A percentile compares a stretch with the other conserved stretches of the same genome.
Evolutionary conservation across 2,888 invertebrate species (phyloP).

Genomic region (Pimpla rufipes): DNA sequence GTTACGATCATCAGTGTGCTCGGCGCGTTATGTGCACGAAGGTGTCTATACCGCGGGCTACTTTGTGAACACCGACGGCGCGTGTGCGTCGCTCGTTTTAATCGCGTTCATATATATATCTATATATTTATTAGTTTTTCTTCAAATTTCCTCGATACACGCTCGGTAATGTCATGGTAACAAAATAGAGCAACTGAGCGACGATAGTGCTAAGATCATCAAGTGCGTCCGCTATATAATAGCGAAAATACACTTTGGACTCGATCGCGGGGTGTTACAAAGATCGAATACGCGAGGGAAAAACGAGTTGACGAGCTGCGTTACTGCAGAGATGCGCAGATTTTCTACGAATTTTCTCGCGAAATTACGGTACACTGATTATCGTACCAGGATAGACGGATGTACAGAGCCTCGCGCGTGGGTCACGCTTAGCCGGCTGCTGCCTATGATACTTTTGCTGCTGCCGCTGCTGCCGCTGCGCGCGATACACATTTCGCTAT

Average conservation of each 20-base stretch:
- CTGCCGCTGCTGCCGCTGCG: background rate
- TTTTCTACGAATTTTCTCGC: constrained; percentile 3
- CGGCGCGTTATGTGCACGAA: constrained; percentile 63
- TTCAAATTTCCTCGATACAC: too few relatives aligned
- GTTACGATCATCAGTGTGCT: constrained; percentile 64
- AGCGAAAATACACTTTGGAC: too few relatives aligned
- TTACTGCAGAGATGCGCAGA: too few relatives aligned
- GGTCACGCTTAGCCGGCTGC: background rate
- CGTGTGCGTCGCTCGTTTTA: constrained; percentile 24
- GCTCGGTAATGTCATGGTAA: too few relatives aligned
- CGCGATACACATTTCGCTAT: constrained; percentile 8
- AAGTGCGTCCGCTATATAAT: too few relatives aligned
- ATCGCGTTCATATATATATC: background rate
- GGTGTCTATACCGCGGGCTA: constrained; percentile 50
- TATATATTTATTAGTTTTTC: too few relatives aligned
- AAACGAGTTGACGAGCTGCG: too few relatives aligned
- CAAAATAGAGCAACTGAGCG: too few relatives aligned
- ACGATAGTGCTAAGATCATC: too few relatives aligned
- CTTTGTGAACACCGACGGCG: constrained; percentile 28
- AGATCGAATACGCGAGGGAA: too few relatives aligned
- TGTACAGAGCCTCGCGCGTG: background rate
- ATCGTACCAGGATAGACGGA: background rate
- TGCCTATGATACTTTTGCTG: background rate
- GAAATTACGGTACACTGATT: background rate
- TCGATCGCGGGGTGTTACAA: too few relatives aligned